Percentiles rank a stretch among this genome's conserved stretches.
phyloP scores from a whole-genome alignment of 2,888 invertebrate species.

The Dryadula phaetusa region DNA sequence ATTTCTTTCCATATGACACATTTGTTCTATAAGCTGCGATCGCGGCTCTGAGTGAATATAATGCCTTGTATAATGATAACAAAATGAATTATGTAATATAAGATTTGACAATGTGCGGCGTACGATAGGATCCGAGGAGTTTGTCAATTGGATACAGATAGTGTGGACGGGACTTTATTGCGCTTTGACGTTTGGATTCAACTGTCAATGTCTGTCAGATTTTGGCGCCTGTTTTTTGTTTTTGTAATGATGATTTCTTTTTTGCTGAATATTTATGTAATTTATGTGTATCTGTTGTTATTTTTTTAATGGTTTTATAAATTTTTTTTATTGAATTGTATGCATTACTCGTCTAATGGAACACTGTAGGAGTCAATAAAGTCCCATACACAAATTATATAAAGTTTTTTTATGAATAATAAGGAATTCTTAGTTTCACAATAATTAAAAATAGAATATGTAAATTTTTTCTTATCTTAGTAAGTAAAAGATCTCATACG shows the following conservation, averaged over 20 bases:
- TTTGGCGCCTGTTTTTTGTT: not conserved
- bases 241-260: not conserved
- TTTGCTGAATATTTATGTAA: not conserved
- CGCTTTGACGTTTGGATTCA: conserved; percentile 20
- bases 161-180: conserved; percentile 64
- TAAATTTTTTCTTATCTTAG: conserved; percentile 83
- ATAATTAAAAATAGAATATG: conserved; percentile 75
- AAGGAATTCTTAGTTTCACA: conserved; percentile 80
- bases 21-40: conserved; percentile 50
- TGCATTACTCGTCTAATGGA: not conserved
- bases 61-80: conserved; percentile 83
- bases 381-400: conserved; percentile 41
- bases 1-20: not conserved
- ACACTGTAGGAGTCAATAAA: conserved; percentile 22
- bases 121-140: conserved; percentile 63
- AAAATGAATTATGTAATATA: conserved; percentile 80
- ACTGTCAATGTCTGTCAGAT: not conserved
- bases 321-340: conserved; percentile 13
- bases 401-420: conserved; percentile 69
- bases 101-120: conserved; percentile 76
- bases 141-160: conserved; percentile 73
- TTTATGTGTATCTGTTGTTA: not conserved
- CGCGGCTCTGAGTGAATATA: conserved; percentile 66
- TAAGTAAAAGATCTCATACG: conserved; percentile 84
- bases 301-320: conserved; percentile 8